These are phyloP conservation scores for Pissodes strobi DNA, from an alignment of 1,140 invertebrate species.

Conservation along the genomic window DNA sequence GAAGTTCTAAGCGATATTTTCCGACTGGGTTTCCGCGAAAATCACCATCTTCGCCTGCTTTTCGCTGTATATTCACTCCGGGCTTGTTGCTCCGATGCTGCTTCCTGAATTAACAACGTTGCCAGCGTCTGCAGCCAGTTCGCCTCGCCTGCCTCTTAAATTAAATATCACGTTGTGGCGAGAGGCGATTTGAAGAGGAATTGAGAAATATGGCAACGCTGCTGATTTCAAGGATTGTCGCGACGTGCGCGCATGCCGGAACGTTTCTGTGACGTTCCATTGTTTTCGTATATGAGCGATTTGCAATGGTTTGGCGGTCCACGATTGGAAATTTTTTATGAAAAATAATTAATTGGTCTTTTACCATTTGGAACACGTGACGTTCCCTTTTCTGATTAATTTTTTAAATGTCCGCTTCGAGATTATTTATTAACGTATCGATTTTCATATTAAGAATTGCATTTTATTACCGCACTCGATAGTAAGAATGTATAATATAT, in stretches of 20 bases:
- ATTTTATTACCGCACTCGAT: no score
- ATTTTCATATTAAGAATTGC: no score
- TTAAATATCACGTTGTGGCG: no score
- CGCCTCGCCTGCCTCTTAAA: neutral
- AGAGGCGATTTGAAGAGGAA: neutral
- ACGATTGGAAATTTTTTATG: constrained; percentile 2
- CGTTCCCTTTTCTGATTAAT: neutral
- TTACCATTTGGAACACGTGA: neutral
- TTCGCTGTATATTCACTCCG: constrained; percentile 27
- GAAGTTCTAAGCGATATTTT: constrained; percentile 21
- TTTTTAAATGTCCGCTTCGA: no score
- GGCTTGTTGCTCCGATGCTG: constrained; percentile 32
- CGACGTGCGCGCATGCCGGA: constrained; percentile 26
- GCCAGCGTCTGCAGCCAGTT: constrained; percentile 10
- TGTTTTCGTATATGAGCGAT: constrained; percentile 22
- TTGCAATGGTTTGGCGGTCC: constrained; percentile 10
- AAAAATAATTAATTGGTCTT: constrained; percentile 7
- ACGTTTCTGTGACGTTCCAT: constrained; percentile 27
- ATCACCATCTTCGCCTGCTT: constrained; percentile 29
- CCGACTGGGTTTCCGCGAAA: constrained; percentile 23
- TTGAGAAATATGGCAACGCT: neutral
- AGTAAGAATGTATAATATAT: no score
- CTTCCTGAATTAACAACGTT: constrained; percentile 29
- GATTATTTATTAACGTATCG: no score
- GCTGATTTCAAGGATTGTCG: constrained; percentile 25